Conservation (phyloP, 1,140 invertebrate species). For the Bilobella aurantiaca region DNA sequence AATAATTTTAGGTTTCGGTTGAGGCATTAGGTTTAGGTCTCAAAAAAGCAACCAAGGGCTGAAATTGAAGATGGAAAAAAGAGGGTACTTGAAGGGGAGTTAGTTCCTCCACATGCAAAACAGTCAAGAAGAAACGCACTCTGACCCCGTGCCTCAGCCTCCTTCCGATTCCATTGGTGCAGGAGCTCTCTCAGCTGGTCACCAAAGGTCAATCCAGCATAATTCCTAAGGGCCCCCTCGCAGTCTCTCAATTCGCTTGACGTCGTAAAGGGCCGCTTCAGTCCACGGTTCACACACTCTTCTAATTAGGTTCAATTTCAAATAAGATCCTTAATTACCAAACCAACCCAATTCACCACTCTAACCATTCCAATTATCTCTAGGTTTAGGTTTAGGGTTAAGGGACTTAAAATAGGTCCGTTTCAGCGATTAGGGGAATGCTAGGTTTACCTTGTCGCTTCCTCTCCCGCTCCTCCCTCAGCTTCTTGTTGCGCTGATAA, state of each 20-base stretch:
- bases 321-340: no score
- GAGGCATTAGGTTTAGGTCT: no score
- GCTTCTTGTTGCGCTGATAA: constrained; percentile 84
- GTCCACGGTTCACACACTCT: constrained; percentile 30
- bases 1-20: no score
- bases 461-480: constrained; percentile 40
- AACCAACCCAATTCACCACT: background rate
- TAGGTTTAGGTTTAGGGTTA: no score
- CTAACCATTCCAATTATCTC: background rate
- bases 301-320: no score
- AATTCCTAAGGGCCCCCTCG: no score
- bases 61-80: background rate
- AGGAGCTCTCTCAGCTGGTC: constrained; percentile 30
- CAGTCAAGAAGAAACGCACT: constrained; percentile 25
- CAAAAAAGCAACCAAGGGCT: background rate
- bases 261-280: constrained; percentile 33
- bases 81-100: constrained; percentile 18
- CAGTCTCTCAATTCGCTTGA: constrained; percentile 33
- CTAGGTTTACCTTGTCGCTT: constrained; percentile 35
- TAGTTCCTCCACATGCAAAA: constrained; percentile 25
- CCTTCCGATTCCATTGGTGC: constrained; percentile 30
- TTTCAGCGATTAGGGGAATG: no score
- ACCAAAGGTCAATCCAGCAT: constrained; percentile 16
- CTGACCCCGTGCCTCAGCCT: constrained; percentile 6
- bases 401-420: no score